These are phyloP conservation scores for Drosophila malerkotliana DNA, from an alignment of 1,140 invertebrate species.

Conservation along the genomic window DNA sequence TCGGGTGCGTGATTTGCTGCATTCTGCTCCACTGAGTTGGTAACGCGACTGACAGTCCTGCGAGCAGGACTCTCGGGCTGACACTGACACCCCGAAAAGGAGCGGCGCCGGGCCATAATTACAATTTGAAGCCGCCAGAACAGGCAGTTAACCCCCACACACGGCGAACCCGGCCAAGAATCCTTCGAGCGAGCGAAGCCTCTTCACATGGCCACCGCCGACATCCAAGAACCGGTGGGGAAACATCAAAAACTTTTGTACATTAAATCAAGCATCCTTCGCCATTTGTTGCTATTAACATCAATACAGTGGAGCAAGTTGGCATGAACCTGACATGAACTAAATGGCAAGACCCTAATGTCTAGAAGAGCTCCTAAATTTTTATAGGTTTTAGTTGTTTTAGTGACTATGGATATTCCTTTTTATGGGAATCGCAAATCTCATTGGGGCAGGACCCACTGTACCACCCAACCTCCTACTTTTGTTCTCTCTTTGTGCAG, in stretches of 20 bases:
- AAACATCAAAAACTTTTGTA: slow-evolving; percentile 80
- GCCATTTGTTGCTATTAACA: slow-evolving; percentile 71
- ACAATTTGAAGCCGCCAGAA: slow-evolving; percentile 71
- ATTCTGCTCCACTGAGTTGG: slow-evolving; percentile 76
- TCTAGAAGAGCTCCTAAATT: background rate
- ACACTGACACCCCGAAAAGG: slow-evolving; percentile 48
- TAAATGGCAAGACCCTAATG: background rate
- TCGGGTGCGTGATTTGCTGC: slow-evolving; percentile 73
- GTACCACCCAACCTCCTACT: background rate
- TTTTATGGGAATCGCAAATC: background rate
- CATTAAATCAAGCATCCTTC: slow-evolving; percentile 81
- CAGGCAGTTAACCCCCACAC: slow-evolving; percentile 48
- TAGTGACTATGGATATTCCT: background rate
- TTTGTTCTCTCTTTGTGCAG: slow-evolving; percentile 23
- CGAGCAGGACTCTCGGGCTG: slow-evolving; percentile 29
- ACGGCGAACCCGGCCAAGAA: background rate
- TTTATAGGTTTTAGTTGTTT: background rate
- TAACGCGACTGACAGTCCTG: slow-evolving; percentile 40
- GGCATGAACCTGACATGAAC: background rate
- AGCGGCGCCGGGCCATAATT: slow-evolving; percentile 63
- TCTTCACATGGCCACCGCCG: slow-evolving; percentile 19
- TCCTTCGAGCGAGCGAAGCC: background rate
- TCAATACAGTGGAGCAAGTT: slow-evolving; percentile 21
- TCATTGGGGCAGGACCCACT: background rate
- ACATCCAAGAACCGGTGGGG: slow-evolving; percentile 32